Evolutionary conservation across 2,113 vertebrate species (phyloP), one percentile per base, ranked within the genome.

Genomic region (Prunella fulvescens): DNA sequence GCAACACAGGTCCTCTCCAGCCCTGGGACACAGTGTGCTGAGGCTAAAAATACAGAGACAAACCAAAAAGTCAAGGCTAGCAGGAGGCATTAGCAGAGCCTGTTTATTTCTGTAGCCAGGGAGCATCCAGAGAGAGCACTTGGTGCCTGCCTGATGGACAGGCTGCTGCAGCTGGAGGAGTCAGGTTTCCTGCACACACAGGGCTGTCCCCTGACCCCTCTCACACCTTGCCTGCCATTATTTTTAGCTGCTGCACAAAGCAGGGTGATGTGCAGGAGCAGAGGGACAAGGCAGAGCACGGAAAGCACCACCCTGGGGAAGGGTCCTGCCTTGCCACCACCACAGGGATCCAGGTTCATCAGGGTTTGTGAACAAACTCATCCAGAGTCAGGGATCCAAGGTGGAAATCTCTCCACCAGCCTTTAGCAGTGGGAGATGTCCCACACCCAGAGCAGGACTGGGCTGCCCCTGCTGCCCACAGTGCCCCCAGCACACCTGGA

Each of bases 21-120:
- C 19, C 67, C 17, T 40, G 29, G 54, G 82, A 95, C 92, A 96
- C 71, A 37, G 77, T 67, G 89, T 94, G 76, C 91, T 29, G 53
- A 23, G 65, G 81, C 95, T 96, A 96, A 96, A 96, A 97, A 96
- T 96, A 96, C 24, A 81, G 69, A 73, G 48, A 50, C 29, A 19
- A 94, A 70, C 64, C 86, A 64, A 44, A 94, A 77, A 92, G 82
- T 72, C 86, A 91, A 92, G 84, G 90, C 90, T 85, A 81, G 78
- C 65, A 74, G 83, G 65, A 79, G 83, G 57, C 89, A 39, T 6
- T 6, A 64, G 39, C 79, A 93, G 90, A 95, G 60, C 18, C 29
- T 78, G 80, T 79, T 93, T 93, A 82, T 94, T 91, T 95, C 33
- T 48, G 54, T 12, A 85, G 93, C n/a, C 92, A 67, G 50, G 1